A percentile compares a stretch with the other conserved stretches of the same genome.
Evolutionary conservation across 2,888 invertebrate species (phyloP).

Genomic region (Orthonevra nobilis): DNA sequence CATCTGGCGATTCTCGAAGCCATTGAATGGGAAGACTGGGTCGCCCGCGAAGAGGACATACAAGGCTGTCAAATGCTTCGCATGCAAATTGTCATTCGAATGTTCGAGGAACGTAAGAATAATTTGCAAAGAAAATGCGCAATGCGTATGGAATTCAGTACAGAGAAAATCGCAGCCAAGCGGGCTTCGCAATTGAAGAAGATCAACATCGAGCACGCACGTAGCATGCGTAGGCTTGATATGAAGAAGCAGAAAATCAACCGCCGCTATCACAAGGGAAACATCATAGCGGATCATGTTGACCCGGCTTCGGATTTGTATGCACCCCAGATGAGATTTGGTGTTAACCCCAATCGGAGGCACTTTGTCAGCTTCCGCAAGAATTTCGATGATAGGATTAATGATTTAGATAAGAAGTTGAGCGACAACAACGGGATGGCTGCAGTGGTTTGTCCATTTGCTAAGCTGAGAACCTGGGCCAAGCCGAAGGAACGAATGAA

Average conservation of each 20-base stretch:
- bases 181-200: slow-evolving; percentile 82
- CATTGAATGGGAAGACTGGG: slow-evolving; percentile 92
- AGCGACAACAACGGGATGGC: slow-evolving; percentile 72
- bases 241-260: slow-evolving; percentile 77
- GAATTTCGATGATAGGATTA: slow-evolving; percentile 77
- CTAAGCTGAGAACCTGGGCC: slow-evolving; percentile 75
- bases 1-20: slow-evolving; percentile 86
- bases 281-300: slow-evolving; percentile 81
- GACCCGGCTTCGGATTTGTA: slow-evolving; percentile 84
- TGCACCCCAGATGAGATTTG: slow-evolving; percentile 84
- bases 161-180: slow-evolving; percentile 80
- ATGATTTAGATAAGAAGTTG: slow-evolving; percentile 74
- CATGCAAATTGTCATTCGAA: slow-evolving; percentile 81
- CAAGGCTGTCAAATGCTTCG: slow-evolving; percentile 86
- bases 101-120: slow-evolving; percentile 83
- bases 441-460: slow-evolving; percentile 74
- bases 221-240: slow-evolving; percentile 81
- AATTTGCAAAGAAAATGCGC: slow-evolving; percentile 74
- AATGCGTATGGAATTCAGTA: slow-evolving; percentile 82
- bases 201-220: slow-evolving; percentile 79
- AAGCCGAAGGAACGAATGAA: slow-evolving; percentile 75
- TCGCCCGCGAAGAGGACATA: slow-evolving; percentile 89
- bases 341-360: slow-evolving; percentile 84
- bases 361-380: slow-evolving; percentile 79
- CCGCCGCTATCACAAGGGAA: slow-evolving; percentile 79